Evolutionary conservation across 2,797 vertebrate species (phyloP), one percentile per base, ranked within the genome.

Genomic region (Aphelocoma californica): DNA sequence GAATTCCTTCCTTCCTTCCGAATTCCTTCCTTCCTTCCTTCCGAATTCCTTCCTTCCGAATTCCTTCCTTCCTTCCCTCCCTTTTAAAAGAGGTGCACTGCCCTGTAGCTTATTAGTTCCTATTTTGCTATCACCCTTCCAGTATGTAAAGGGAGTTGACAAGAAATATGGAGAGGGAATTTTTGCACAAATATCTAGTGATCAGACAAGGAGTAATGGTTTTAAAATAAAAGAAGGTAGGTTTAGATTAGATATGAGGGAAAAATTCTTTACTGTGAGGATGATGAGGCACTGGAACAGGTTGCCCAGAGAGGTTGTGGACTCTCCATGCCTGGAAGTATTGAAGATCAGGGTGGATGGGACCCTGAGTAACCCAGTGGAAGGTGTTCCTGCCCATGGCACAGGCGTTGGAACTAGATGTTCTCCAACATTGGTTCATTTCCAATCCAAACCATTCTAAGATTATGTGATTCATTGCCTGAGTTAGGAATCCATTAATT

Each of bases 371-470:
- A n/a, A 23, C 8, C 4, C 34, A 45, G 20, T 19, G n/a, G 24
- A 50, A 51, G 13, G 8, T 51, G 25, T 10, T 28, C 8, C 25
- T 57, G 20, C 24, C n/a, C 29, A 14, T 8, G 15, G 36, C 14
- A 58, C 8, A 0, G 0, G 21, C 5, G 15, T 3, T 71, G 45
- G 38, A 71, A 47, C 11, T 19, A 47, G 4, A 71, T 40, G 8
- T 32, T 53, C n/a, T 40, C 58, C 23, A 71, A 78, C 40, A 42
- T 17, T 42, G n/a, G 51, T 31, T 57, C 7, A 60, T 25, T 71
- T 78, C 21, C 51, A 40, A n/a, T n/a, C 38, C 65, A 78, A 78
- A 53, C 21, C 18, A 32, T 40, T 77, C n/a, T 23, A 24, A 23
- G 18, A 34, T 40, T 31, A 14, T 34, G 31, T 32, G n/a, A 65